A percentile compares a stretch with the other conserved stretches of the same genome.
Conservation (phyloP, 2,113 vertebrate genomes). For the Hyaena hyaena region DNA sequence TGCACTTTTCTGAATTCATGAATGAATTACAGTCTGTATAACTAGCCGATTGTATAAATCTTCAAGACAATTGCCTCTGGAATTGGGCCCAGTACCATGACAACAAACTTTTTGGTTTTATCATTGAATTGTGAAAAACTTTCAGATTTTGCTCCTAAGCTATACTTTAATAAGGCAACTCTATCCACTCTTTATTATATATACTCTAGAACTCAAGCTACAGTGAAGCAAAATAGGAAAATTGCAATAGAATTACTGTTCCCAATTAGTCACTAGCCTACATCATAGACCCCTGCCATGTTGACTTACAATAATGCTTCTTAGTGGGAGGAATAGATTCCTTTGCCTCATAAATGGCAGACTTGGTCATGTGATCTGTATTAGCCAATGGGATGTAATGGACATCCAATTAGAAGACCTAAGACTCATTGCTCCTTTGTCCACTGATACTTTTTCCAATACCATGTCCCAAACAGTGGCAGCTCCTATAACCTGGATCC, state of each 20-base stretch:
- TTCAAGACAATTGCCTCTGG: conserved; percentile 24
- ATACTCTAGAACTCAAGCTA: neutral
- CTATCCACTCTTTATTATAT: neutral
- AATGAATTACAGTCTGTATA: conserved; percentile 29
- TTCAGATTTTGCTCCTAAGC: neutral
- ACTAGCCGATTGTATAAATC: conserved; percentile 4
- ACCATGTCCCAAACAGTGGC: neutral
- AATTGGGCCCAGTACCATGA: neutral
- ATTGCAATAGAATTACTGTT: neutral
- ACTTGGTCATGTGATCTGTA: neutral
- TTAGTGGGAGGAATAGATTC: neutral
- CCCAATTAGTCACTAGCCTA: neutral
- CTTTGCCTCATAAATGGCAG: neutral
- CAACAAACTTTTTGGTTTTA: conserved; percentile 29
- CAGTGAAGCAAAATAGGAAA: neutral
- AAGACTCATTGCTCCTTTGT: neutral
- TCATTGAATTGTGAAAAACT: neutral
- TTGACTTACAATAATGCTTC: neutral
- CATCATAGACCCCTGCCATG: neutral
- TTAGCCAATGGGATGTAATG: neutral
- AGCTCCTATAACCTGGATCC: neutral
- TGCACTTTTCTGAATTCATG: conserved; percentile 54
- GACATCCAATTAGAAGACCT: neutral
- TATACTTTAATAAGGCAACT: neutral
- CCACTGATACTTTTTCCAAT: neutral